These are phyloP conservation scores for Erythrolamprus reginae DNA, from an alignment of 2,113 vertebrate species.

Conservation along the genomic window DNA sequence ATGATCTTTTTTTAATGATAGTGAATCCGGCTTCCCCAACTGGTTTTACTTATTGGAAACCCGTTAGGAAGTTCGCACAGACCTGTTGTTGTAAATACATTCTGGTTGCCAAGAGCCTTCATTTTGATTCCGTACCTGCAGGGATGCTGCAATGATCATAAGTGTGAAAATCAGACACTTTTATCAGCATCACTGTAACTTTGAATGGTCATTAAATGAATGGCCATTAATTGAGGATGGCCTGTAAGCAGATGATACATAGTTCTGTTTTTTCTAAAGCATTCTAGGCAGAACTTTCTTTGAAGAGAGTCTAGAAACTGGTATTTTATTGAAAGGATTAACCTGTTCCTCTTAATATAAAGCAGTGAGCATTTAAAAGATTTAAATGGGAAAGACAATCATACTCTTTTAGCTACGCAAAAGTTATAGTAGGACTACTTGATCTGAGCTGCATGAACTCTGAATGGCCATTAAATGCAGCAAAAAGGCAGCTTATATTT, in stretches of 20 bases:
- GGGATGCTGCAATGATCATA: not conserved
- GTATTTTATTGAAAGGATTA: not conserved
- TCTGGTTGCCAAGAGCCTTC: not conserved
- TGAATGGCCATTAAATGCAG: not conserved
- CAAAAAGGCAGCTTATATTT: not conserved
- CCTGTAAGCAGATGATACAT: not conserved
- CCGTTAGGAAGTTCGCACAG: not conserved
- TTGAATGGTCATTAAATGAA: not conserved
- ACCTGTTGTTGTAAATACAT: not conserved
- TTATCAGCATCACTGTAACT: not conserved
- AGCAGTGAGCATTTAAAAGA: not conserved
- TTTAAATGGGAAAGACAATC: not conserved
- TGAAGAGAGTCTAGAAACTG: not conserved
- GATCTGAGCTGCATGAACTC: not conserved
- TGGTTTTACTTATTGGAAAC: not conserved
- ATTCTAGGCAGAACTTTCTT: not conserved
- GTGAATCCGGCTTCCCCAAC: not conserved
- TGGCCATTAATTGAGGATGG: not conserved
- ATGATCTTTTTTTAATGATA: not conserved
- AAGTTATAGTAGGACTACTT: not conserved
- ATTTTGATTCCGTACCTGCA: not conserved
- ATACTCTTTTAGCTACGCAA: not conserved
- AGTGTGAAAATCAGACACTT: not conserved
- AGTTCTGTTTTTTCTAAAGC: not conserved
- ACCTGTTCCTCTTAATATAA: not conserved